Conservation (phyloP, 2,888 invertebrate species). For the Abrostola tripartita region DNA sequence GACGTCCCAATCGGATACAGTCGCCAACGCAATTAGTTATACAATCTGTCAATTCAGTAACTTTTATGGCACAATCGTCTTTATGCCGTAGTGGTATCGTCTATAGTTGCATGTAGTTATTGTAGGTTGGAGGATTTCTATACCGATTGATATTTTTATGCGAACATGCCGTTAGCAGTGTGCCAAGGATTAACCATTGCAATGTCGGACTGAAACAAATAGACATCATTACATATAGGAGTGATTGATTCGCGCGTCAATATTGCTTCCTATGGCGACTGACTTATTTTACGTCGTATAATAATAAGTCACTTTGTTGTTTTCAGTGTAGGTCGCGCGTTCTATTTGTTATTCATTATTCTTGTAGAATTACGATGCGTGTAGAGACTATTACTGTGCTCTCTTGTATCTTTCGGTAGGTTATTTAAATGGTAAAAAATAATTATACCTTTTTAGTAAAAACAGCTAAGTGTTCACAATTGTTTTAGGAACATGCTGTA, state of each 20-base stretch:
- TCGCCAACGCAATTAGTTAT: slow-evolving; percentile 59
- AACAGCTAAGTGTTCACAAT: no score
- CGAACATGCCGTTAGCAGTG: slow-evolving; percentile 79
- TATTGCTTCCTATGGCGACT: slow-evolving; percentile 49
- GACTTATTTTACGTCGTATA: slow-evolving; percentile 28
- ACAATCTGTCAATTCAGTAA: slow-evolving; percentile 48
- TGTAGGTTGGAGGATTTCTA: slow-evolving; percentile 42
- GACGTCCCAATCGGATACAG: slow-evolving; percentile 42
- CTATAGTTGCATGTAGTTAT: slow-evolving; percentile 32
- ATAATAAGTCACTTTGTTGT: slow-evolving; percentile 9
- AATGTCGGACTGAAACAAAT: slow-evolving; percentile 82
- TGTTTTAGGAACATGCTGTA: no score
- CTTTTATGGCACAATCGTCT: slow-evolving; percentile 20
- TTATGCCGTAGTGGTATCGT: slow-evolving; percentile 30
- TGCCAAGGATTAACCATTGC: slow-evolving; percentile 86
- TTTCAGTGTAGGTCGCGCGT: neutral
- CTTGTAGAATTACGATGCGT: neutral
- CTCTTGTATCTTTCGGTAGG: no score
- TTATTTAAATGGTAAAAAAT: no score
- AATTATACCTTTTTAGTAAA: no score
- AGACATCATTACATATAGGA: slow-evolving; percentile 78
- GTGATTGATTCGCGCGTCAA: slow-evolving; percentile 75
- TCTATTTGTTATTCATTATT: neutral
- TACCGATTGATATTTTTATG: slow-evolving; percentile 71
- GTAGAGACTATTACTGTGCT: neutral